phyloP scores from a whole-genome alignment of 2,888 invertebrate genomes.

The Temnothorax unifasciatus region DNA sequence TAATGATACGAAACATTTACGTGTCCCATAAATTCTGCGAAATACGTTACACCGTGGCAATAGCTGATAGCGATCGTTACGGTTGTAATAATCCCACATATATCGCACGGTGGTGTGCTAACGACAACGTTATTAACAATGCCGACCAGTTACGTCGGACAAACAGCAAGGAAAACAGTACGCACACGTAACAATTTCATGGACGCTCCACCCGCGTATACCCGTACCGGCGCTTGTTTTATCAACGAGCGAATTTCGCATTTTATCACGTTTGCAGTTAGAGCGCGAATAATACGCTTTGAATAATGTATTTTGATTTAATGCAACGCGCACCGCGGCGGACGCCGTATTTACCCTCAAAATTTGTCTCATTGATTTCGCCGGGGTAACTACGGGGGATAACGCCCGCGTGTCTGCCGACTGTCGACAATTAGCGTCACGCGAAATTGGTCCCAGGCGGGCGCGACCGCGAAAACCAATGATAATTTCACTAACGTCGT shows the following conservation, averaged over 20 bases:
- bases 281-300: conserved; percentile 61
- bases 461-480: conserved; percentile 52
- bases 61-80: conserved; percentile 46
- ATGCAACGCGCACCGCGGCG: conserved; percentile 54
- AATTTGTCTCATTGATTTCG: conserved; percentile 71
- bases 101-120: not conserved
- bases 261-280: conserved; percentile 66
- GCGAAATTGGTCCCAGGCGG: conserved; percentile 35
- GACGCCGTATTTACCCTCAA: conserved; percentile 58
- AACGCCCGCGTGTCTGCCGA: conserved; percentile 34
- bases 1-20: conserved; percentile 51
- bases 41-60: conserved; percentile 36
- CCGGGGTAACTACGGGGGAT: conserved; percentile 19
- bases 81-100: conserved; percentile 36
- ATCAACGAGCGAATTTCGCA: conserved; percentile 50
- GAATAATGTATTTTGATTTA: conserved; percentile 70
- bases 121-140: conserved; percentile 50
- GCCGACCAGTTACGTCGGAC: conserved; percentile 14
- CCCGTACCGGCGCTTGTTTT: conserved; percentile 42
- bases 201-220: not conserved
- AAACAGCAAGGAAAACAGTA: conserved; percentile 49
- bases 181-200: conserved; percentile 17
- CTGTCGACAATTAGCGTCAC: conserved; percentile 61
- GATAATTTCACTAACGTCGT: conserved; percentile 55
- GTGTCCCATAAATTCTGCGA: conserved; percentile 41